Percentiles rank a stretch among this genome's conserved stretches.
Conservation (phyloP, 2,888 invertebrate genomes). For the Epinotia brunnichana region DNA sequence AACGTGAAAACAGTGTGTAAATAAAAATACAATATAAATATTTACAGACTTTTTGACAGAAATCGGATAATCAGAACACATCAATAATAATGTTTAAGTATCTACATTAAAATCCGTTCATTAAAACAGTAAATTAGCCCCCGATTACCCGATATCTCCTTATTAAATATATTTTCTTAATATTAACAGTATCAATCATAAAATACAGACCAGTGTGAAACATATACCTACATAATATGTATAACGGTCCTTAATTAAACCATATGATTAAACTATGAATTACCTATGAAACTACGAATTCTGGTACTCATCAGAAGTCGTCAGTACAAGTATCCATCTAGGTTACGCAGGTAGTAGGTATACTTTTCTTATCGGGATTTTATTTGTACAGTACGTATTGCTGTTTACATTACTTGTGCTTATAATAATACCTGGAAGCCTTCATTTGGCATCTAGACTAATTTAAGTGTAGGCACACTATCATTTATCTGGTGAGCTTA, state of each 20-base stretch:
- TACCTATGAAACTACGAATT: no score
- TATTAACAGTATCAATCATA: neutral
- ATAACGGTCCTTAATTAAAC: neutral
- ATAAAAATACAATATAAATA: no score
- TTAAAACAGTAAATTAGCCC: no score
- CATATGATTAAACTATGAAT: no score
- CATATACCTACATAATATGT: neutral
- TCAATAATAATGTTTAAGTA: no score
- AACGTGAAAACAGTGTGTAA: no score
- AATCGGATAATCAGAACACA: no score
- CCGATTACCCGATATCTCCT: neutral
- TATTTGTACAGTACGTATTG: neutral
- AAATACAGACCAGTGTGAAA: neutral
- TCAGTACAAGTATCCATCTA: neutral
- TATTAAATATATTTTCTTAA: neutral
- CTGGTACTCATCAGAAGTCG: no score
- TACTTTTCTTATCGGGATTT: neutral
- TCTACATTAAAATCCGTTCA: no score
- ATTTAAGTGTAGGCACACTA: neutral
- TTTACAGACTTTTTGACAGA: no score
- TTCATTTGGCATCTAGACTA: slow-evolving; percentile 33
- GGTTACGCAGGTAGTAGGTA: neutral
- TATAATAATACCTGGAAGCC: slow-evolving; percentile 27
- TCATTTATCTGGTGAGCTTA: neutral
- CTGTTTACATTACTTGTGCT: slow-evolving; percentile 5